Conservation (phyloP, 2,797 vertebrate species). For the Spinus olivaceus region DNA sequence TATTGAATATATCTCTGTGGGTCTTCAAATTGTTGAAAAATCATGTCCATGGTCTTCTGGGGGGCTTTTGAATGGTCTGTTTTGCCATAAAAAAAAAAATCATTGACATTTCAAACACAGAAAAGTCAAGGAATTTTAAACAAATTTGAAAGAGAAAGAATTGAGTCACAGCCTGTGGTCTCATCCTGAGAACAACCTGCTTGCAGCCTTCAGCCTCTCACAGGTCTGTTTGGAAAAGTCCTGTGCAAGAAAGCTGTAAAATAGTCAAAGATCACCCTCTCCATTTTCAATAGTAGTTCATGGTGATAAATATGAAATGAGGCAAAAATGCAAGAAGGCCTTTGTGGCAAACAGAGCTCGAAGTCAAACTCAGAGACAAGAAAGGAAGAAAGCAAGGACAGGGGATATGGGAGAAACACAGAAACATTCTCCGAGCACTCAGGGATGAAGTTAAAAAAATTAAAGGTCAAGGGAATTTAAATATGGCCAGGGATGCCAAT, state of each 20-base stretch:
- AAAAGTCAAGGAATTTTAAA: background rate
- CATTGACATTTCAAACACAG: background rate
- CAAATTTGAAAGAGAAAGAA: background rate
- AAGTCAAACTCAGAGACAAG: background rate
- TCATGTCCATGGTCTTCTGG: background rate
- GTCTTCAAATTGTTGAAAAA: background rate
- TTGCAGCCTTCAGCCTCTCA: background rate
- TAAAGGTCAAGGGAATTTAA: background rate
- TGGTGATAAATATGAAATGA: background rate
- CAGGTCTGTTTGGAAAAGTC: background rate
- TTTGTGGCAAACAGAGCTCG: accelerated
- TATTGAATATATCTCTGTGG: background rate
- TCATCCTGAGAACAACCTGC: background rate
- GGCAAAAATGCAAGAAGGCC: background rate
- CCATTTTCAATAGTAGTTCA: background rate
- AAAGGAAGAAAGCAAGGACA: background rate
- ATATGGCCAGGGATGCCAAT: background rate
- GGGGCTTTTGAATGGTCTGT: background rate
- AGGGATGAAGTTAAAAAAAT: background rate
- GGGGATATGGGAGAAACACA: background rate
- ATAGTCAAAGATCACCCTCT: background rate
- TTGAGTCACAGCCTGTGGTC: background rate
- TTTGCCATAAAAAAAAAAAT: background rate
- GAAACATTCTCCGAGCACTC: background rate
- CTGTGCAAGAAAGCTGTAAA: background rate